Conservation (phyloP, 2,113 vertebrate genomes). For the Ornithorhynchus anatinus region DNA sequence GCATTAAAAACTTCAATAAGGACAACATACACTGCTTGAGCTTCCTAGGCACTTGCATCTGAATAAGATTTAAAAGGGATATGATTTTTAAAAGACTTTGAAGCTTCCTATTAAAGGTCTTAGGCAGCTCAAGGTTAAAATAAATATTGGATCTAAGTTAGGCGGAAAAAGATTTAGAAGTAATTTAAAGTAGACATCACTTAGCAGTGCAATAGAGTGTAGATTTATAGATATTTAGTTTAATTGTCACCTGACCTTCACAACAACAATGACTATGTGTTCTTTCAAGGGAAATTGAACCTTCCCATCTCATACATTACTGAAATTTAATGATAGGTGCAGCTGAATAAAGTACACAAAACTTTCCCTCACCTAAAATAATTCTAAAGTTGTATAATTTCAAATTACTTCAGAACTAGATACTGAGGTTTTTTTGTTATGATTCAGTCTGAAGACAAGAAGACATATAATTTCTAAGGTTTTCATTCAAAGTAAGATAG, state of each 20-base stretch:
- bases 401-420: too few species aligned
- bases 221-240: conserved; percentile 46
- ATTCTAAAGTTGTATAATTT: too few species aligned
- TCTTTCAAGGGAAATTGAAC: neutral
- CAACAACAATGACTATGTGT: conserved; percentile 29
- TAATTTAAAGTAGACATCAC: conserved; percentile 54
- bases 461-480: too few species aligned
- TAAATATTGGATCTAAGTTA: conserved; percentile 61
- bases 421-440: too few species aligned
- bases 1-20: conserved; percentile 72
- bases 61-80: conserved; percentile 68
- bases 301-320: neutral
- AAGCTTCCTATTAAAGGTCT: conserved; percentile 59
- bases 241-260: conserved; percentile 55
- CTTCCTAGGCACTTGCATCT: conserved; percentile 67
- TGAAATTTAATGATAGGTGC: too few species aligned
- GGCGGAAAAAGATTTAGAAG: conserved; percentile 50
- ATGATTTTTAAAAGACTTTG: conserved; percentile 66
- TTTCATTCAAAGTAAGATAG: too few species aligned
- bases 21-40: conserved; percentile 68
- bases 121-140: conserved; percentile 66
- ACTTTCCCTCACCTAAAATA: conserved; percentile 10
- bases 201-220: conserved; percentile 40
- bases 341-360: too few species aligned
- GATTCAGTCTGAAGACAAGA: too few species aligned